Conservation (phyloP, 2,113 vertebrate genomes). For the Periophthalmodon schlosseri region DNA sequence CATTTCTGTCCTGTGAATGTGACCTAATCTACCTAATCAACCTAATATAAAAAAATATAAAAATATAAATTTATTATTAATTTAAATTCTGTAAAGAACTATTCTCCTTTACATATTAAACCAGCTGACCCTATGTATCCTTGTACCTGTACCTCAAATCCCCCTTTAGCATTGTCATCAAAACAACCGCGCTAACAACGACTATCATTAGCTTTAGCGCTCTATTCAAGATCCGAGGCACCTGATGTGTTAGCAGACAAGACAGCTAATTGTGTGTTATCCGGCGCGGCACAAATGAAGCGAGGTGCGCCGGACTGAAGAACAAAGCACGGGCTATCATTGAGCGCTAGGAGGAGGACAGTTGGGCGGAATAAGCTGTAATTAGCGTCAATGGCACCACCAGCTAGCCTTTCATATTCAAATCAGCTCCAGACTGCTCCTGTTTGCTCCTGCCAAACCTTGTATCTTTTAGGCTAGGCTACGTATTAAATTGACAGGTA, state of each 20-base stretch:
- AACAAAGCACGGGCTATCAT: slow-evolving; percentile 66
- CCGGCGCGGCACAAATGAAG: slow-evolving; percentile 58
- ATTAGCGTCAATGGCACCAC: slow-evolving; percentile 70
- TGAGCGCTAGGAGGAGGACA: slow-evolving; percentile 64
- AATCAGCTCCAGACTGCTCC: slow-evolving; percentile 39
- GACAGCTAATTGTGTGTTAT: slow-evolving; percentile 67
- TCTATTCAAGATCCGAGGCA: slow-evolving; percentile 38
- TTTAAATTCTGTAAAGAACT: not conserved
- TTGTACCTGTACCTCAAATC: slow-evolving; percentile 19
- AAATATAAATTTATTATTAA: no score
- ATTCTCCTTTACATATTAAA: not conserved
- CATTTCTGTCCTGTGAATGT: no score
- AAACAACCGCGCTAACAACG: slow-evolving; percentile 13
- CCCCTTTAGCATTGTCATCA: slow-evolving; percentile 22
- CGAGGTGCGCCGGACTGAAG: slow-evolving; percentile 40
- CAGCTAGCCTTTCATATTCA: slow-evolving; percentile 63
- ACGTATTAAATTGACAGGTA: not conserved
- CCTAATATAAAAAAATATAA: no score
- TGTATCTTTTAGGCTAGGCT: slow-evolving; percentile 7
- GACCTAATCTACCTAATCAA: no score
- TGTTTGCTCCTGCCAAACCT: slow-evolving; percentile 27
- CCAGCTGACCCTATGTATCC: slow-evolving; percentile 21
- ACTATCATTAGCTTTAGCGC: slow-evolving; percentile 37
- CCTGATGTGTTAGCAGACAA: slow-evolving; percentile 52
- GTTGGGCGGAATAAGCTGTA: slow-evolving; percentile 64